phyloP scores from a whole-genome alignment of 2,113 vertebrate genomes.

The Epinephelus cyanopodus region DNA sequence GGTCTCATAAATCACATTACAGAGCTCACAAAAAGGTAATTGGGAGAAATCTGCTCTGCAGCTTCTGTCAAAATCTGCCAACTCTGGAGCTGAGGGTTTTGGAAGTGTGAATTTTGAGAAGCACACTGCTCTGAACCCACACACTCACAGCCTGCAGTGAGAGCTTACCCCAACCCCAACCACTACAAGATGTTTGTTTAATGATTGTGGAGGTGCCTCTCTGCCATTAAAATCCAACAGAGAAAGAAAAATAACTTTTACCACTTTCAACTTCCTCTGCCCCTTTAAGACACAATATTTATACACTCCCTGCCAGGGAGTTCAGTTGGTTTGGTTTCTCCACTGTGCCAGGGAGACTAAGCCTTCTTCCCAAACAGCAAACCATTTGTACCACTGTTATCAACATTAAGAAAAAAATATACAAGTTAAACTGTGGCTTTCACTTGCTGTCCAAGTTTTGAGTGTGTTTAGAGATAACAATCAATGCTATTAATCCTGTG shows the following conservation, averaged over 20 bases:
- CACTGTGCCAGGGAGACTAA: slow-evolving; percentile 12
- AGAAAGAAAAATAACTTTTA: slow-evolving; percentile 74
- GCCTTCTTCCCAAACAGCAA: slow-evolving; percentile 57
- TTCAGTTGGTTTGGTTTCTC: slow-evolving; percentile 47
- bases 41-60: slow-evolving; percentile 62
- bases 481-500: slow-evolving; percentile 57
- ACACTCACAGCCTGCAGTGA: slow-evolving; percentile 31
- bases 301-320: slow-evolving; percentile 51
- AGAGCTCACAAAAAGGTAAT: slow-evolving; percentile 62
- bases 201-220: slow-evolving; percentile 68
- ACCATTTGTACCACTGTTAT: slow-evolving; percentile 59
- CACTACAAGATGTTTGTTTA: slow-evolving; percentile 72
- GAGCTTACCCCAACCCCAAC: slow-evolving; percentile 47
- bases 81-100: slow-evolving; percentile 38
- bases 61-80: slow-evolving; percentile 66
- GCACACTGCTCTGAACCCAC: slow-evolving; percentile 26
- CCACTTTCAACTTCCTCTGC: slow-evolving; percentile 70
- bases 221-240: slow-evolving; percentile 59
- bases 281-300: slow-evolving; percentile 63
- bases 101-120: slow-evolving; percentile 67
- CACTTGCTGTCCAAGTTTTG: slow-evolving; percentile 42
- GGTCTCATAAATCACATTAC: slow-evolving; percentile 71
- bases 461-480: slow-evolving; percentile 56
- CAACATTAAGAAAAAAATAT: slow-evolving; percentile 59
- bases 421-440: slow-evolving; percentile 61